Evolutionary conservation across 1,140 invertebrate species (phyloP), one percentile per base, ranked within the genome.

Genomic region (Pseudobourletiella spinata): DNA sequence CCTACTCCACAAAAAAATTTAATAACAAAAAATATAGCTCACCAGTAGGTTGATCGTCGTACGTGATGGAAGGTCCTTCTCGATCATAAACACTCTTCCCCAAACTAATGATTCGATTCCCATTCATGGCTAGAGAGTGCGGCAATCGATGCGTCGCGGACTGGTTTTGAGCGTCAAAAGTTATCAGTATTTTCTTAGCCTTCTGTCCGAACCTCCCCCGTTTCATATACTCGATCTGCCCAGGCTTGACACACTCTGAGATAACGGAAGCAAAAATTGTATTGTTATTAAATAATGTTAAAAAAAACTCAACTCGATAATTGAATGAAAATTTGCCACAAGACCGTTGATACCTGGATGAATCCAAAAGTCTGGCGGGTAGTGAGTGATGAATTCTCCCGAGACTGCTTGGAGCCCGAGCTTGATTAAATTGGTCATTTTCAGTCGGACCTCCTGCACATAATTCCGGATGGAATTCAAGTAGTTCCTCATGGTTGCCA

Each of bases 401-500:
- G 52, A 54, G 48, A 58, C 29, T 39, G 56, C 57, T 30, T 69
- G 67, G 11, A 63, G 48, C 0, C 64, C 64, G 15, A 69, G 28
- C 39, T 66, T 64, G 20, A 69, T 65, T 20, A 69, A 54, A 52
- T 69, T 69, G 2, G 67, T 69, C 67, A 69, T 69, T 64, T 69
- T 69, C 3, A 69, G 35, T 22, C 61, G 48, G 2, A 69, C 62
- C 48, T 66, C 64, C 20, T 57, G 35, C 4, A 69, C 18, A 59
- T 69, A 69, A 11, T 57, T 55, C 22, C 63, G 15, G 24, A 69
- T 55, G 1, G 64, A n/a, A 54, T 64, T 52, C 6, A 58, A 48
- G 46, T 66, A 63, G 3, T 46, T 35, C 30, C 62, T 58, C 67
- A 69, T 66, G 2, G 20, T 32, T 26, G 28, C 42, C 2, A 46